Conservation (phyloP, 2,797 vertebrate genomes). For the Chromobotia macracanthus region DNA sequence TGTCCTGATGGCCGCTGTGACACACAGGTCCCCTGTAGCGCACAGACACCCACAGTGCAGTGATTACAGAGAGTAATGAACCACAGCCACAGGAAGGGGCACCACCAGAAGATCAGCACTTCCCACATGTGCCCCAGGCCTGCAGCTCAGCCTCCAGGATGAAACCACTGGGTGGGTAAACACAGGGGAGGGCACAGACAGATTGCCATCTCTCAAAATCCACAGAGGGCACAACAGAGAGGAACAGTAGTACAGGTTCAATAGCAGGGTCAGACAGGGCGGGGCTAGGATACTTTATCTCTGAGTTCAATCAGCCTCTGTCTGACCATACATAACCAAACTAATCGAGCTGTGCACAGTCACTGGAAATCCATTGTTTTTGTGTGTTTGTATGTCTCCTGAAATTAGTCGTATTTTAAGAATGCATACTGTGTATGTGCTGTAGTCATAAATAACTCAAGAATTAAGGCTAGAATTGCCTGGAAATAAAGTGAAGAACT, state of each 20-base stretch:
- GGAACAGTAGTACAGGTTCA: constrained; percentile 16
- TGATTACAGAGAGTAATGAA: constrained; percentile 63
- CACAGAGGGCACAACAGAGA: constrained; percentile 22
- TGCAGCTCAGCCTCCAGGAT: constrained; percentile 44
- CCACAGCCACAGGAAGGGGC: constrained; percentile 61
- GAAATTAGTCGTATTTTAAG: no score
- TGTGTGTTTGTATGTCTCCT: constrained; percentile 5
- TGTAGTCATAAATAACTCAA: no score
- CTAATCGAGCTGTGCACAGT: background rate
- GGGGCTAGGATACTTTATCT: constrained; percentile 43
- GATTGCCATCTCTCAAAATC: constrained; percentile 56
- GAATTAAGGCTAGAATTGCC: no score
- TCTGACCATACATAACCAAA: constrained; percentile 20
- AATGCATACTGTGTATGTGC: no score
- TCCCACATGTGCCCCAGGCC: constrained; percentile 48
- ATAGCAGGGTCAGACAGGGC: constrained; percentile 26
- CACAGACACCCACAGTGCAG: constrained; percentile 54
- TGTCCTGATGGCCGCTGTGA: constrained; percentile 41
- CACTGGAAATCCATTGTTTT: background rate
- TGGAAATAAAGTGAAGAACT: no score
- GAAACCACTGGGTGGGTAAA: constrained; percentile 53
- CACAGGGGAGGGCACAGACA: constrained; percentile 39
- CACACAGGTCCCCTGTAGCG: constrained; percentile 45
- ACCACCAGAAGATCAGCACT: constrained; percentile 52
- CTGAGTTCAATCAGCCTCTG: constrained; percentile 4